Conservation (phyloP, 1,140 invertebrate species). For the Bilobella aurantiaca region DNA sequence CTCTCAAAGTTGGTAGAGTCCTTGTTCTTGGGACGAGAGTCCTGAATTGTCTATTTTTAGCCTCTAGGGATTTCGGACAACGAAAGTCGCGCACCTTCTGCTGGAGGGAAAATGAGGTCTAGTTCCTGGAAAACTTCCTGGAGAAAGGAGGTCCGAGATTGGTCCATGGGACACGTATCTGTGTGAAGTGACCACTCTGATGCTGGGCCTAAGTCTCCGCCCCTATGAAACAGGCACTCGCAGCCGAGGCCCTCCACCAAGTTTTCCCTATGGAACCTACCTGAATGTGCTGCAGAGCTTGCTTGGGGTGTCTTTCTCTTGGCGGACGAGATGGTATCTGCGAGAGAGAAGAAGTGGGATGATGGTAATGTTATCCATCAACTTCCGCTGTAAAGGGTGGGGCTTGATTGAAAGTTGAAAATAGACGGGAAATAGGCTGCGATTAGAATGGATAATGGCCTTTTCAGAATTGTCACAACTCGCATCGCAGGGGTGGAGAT, state of each 20-base stretch:
- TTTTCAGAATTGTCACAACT: slow-evolving; percentile 9
- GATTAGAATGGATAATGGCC: slow-evolving; percentile 5
- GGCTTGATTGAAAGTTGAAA: background rate
- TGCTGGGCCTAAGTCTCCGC: background rate
- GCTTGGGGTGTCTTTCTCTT: slow-evolving; percentile 2
- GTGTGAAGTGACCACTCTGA: background rate
- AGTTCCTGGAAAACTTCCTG: background rate
- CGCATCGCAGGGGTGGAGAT: slow-evolving; percentile 3
- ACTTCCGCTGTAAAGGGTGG: background rate
- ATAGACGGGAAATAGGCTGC: slow-evolving; percentile 1
- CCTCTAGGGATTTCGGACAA: no score
- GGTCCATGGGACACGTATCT: background rate
- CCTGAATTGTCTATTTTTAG: slow-evolving; percentile 5
- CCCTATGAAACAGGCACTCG: background rate
- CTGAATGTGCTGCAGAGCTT: background rate
- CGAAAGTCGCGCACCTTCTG: slow-evolving; percentile 5
- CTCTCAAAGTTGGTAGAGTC: no score
- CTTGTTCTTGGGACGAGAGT: no score
- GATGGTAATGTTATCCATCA: background rate
- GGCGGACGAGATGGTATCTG: background rate
- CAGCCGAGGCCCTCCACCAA: background rate
- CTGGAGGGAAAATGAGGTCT: slow-evolving; percentile 4
- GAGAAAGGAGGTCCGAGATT: background rate
- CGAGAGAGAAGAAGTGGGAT: background rate
- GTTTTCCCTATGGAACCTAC: background rate